Evolutionary conservation across 2,888 invertebrate species (phyloP).

Genomic region (Aradus depressus): DNA sequence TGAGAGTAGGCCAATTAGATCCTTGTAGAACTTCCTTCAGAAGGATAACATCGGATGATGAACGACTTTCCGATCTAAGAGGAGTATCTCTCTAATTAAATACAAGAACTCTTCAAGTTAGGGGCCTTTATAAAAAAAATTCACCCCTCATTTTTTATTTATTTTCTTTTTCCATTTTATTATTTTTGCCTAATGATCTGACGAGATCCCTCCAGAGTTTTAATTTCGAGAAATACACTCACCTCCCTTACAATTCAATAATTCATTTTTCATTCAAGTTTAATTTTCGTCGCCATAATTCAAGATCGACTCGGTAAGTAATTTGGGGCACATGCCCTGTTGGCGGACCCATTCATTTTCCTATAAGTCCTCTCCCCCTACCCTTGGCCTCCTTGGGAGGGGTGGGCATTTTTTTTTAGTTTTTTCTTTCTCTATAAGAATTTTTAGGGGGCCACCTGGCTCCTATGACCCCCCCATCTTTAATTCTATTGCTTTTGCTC

Average conservation of each 20-base stretch:
- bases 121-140: no score
- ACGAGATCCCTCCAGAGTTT: conserved; percentile 15
- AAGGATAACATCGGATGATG: neutral
- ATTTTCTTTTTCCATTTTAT: no score
- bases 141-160: no score
- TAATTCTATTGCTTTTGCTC: neutral
- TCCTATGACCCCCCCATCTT: neutral
- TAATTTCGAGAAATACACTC: conserved; percentile 29
- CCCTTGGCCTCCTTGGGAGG: no score
- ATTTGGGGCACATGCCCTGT: conserved; percentile 26
- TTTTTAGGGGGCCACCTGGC: conserved; percentile 7
- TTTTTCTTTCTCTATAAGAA: conserved; percentile 1
- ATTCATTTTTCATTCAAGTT: conserved; percentile 32
- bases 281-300: conserved; percentile 31
- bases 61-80: conserved; percentile 5
- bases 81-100: no score
- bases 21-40: neutral
- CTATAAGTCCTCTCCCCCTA: conserved; percentile 6
- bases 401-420: no score
- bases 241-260: conserved; percentile 26
- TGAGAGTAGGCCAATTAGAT: conserved; percentile 3
- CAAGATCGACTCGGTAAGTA: conserved; percentile 23
- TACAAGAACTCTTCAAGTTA: no score
- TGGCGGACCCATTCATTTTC: conserved; percentile 26
- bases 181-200: conserved; percentile 1